Percentiles rank a stretch among this genome's conserved stretches.
phyloP scores from a whole-genome alignment of 1,140 invertebrate genomes.

The Trichoplusia ni region DNA sequence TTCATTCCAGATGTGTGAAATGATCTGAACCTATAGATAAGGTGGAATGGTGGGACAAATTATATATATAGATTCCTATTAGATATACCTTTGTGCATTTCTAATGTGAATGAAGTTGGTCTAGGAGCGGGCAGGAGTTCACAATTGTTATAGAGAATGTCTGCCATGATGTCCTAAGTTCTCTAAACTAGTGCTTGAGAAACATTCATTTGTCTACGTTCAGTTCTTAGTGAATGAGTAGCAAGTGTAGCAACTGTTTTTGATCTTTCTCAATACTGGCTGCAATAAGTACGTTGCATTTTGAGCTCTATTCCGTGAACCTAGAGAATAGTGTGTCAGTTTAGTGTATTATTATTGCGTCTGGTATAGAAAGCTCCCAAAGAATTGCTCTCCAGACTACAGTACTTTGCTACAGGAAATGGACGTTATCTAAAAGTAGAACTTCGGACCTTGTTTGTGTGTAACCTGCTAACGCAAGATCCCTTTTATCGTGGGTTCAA shows the following conservation, averaged over 20 bases:
- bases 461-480: too few species aligned
- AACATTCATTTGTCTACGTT: neutral
- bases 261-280: too few species aligned
- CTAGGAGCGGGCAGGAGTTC: neutral
- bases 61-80: constrained; percentile 51
- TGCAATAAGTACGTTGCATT: neutral
- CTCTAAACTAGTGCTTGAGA: too few species aligned
- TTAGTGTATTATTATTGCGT: neutral
- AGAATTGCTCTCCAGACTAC: too few species aligned
- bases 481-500: too few species aligned
- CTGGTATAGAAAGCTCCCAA: neutral
- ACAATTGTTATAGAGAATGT: neutral
- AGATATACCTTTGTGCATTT: constrained; percentile 38
- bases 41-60: constrained; percentile 18
- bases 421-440: too few species aligned
- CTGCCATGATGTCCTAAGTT: too few species aligned
- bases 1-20: constrained; percentile 31
- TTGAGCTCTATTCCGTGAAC: constrained; percentile 1
- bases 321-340: neutral
- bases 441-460: too few species aligned
- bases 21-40: constrained; percentile 40
- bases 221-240: neutral
- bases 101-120: neutral
- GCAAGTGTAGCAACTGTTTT: too few species aligned
- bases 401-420: too few species aligned